Conservation (phyloP, 2,113 vertebrate genomes). For the Sisor rabdophorus region DNA sequence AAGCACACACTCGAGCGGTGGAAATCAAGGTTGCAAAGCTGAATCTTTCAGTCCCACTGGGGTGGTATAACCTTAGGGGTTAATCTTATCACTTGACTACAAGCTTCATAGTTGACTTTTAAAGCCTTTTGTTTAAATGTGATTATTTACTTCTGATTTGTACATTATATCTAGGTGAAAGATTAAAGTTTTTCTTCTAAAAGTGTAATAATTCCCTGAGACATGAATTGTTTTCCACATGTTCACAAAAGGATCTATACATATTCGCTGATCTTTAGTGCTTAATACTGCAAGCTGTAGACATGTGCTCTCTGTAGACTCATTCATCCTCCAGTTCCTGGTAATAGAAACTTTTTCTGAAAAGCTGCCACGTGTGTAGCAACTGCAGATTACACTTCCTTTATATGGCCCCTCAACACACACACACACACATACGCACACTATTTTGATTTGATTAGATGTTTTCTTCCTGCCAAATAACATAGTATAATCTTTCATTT, state of each 20-base stretch:
- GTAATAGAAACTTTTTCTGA: slow-evolving; percentile 14
- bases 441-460: neutral
- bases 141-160: too few relatives aligned
- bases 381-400: slow-evolving; percentile 12
- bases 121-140: neutral
- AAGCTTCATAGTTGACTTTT: neutral
- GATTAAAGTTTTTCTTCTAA: too few relatives aligned
- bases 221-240: too few relatives aligned
- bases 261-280: neutral
- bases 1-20: neutral
- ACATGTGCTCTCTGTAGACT: neutral
- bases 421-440: too few relatives aligned
- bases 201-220: neutral
- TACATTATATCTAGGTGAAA: neutral
- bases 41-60: neutral
- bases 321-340: neutral
- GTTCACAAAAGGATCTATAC: too few relatives aligned
- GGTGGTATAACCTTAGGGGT: neutral
- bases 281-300: neutral
- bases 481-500: neutral
- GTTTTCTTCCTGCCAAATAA: neutral
- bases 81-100: too few relatives aligned
- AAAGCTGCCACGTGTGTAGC: slow-evolving; percentile 4
- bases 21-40: neutral
- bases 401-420: neutral